Conservation (phyloP, 35 echinoderm and acorn worm species). For the Heliocidaris tuberculata region DNA sequence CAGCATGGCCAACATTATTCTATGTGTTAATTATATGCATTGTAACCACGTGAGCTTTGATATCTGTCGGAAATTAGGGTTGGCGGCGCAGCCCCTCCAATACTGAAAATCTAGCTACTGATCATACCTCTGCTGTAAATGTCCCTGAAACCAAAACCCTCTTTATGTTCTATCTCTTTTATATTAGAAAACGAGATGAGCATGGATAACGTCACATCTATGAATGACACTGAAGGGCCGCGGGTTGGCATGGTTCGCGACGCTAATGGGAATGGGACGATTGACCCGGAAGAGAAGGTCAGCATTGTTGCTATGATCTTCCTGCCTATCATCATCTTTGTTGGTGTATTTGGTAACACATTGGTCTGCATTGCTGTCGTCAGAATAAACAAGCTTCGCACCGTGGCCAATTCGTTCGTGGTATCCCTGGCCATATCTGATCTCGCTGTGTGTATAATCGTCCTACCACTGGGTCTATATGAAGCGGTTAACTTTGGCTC, state of each 20-base stretch:
- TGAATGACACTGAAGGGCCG: neutral
- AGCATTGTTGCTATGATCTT: conserved; percentile 47
- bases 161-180: neutral
- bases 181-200: neutral
- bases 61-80: too few relatives aligned
- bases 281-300: conserved; percentile 35
- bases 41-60: too few relatives aligned
- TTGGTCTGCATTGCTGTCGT: conserved; percentile 70
- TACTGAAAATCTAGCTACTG: too few relatives aligned
- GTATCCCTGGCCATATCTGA: conserved; percentile 83
- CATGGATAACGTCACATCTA: neutral
- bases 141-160: neutral
- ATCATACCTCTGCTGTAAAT: too few relatives aligned
- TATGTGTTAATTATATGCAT: too few relatives aligned
- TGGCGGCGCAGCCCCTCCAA: too few relatives aligned
- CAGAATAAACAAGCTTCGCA: conserved; percentile 62
- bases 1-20: too few relatives aligned
- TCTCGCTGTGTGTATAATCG: conserved; percentile 54
- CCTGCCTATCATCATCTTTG: conserved; percentile 56
- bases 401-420: conserved; percentile 74
- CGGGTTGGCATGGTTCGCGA: neutral
- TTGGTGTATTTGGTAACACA: conserved; percentile 73
- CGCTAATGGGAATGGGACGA: neutral
- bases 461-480: conserved; percentile 52
- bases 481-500: neutral